Base-by-base conservation (phyloP, 92 coral and sea anemone species). In the Phenganax subtilis region DNA sequence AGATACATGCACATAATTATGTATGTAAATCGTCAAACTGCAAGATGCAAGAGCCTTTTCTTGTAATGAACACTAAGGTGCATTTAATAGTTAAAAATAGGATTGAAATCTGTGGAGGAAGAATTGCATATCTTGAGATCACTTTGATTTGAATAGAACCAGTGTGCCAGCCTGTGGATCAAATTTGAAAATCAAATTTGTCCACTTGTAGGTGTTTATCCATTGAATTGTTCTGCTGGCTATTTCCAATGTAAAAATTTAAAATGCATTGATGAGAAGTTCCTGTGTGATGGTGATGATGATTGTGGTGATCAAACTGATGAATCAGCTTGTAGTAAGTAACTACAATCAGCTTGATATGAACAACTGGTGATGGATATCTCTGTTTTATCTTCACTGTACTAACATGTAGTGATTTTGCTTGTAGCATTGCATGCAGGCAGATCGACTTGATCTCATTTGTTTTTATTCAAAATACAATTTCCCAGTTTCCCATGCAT, bases 261-360 rank as follows among this genome's bases (percentile, higher is more conserved):
- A 3, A 77, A 82, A 8, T 93, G 97, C 72, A 55, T 93, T 10
- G 75, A 81, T 51, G 75, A 68, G 57, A 62, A 51, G 72, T 88
- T 90, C 87, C 82, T 77, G 51, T 93, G 98, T 76, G 93, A 93
- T 84, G 81, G 77, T 15, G 97, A 91, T 10, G 89, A 93, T 77
- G 98, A 93, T 72, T 93, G 98, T 64, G 91, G 84, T 9, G 98
- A 93, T 70, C 75, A 84, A 67, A 89, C 92, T 54, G 98, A 93
- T 74, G 98, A 93, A 65, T 53, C 60, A 51, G 86, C 80, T 64
- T 93, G 98, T 83, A 86, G 85, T 84, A n/a, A 61, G 72, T 81
- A 53, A 3, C 30, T 14, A 28, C 58, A 59, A 6, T 16, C 54
- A n/a, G 28, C 29, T 63, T 20, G 6, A 54, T 80, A 14, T 77